Conservation (phyloP, 2,113 vertebrate genomes). For the Fregetta grallaria region DNA sequence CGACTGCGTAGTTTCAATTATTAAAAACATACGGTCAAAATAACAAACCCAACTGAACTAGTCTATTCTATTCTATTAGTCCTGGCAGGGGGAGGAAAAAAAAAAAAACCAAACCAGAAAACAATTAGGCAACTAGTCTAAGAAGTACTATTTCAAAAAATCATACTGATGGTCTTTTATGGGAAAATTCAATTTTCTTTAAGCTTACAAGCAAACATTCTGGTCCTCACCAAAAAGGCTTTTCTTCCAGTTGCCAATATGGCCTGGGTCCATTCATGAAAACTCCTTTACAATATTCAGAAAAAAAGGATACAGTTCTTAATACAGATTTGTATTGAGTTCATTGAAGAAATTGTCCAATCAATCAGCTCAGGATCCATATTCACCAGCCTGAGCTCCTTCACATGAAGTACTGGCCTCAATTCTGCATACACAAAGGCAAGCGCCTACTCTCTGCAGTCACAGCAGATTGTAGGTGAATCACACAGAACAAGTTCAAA, state of each 20-base stretch:
- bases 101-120: no score
- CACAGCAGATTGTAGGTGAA: neutral
- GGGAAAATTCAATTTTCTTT: neutral
- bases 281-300: neutral
- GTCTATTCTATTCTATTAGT: neutral
- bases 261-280: neutral
- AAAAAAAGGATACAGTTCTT: neutral
- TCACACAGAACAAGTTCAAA: neutral
- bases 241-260: neutral
- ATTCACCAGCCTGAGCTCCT: neutral
- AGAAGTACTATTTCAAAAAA: neutral
- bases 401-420: neutral
- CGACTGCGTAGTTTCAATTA: neutral
- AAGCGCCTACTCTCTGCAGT: neutral
- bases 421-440: no score
- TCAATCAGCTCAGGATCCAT: fast-evolving
- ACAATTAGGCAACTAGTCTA: neutral
- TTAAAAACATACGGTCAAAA: neutral
- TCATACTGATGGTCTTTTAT: neutral
- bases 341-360: neutral
- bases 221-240: neutral
- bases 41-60: neutral
- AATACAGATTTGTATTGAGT: neutral
- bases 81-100: fast-evolving
- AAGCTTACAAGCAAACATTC: neutral